Conservation (phyloP, 2,797 vertebrate genomes). For the Coreius guichenoti region DNA sequence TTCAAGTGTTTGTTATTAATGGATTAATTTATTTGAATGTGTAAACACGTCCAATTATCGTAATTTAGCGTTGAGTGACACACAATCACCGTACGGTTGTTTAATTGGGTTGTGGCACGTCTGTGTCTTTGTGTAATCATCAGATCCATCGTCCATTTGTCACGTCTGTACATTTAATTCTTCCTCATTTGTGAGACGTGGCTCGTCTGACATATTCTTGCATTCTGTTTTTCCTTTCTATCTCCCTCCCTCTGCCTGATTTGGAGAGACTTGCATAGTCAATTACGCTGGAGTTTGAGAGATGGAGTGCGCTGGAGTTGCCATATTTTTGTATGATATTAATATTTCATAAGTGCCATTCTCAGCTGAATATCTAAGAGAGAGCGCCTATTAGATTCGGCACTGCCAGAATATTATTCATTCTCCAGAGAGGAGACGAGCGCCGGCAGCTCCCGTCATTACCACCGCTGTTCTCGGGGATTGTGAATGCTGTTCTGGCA, state of each 20-base stretch:
- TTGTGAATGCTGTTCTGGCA: slow-evolving; percentile 42
- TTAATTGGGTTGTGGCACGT: not conserved
- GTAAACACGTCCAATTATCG: not conserved
- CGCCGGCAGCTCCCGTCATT: slow-evolving; percentile 61
- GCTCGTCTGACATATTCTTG: slow-evolving; percentile 13
- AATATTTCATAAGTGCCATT: slow-evolving; percentile 85
- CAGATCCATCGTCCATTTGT: not conserved
- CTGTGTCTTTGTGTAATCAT: not conserved
- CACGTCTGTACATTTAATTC: slow-evolving; percentile 16
- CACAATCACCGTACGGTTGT: not conserved
- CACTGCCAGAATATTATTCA: slow-evolving; percentile 62
- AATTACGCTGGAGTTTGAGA: slow-evolving; percentile 80
- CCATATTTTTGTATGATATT: slow-evolving; percentile 83
- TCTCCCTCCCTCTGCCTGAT: slow-evolving; percentile 70
- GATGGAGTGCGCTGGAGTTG: slow-evolving; percentile 76
- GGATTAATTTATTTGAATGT: not conserved
- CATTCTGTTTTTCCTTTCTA: slow-evolving; percentile 28
- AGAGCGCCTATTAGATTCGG: slow-evolving; percentile 74
- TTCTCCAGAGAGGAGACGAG: slow-evolving; percentile 50
- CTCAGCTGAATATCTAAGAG: slow-evolving; percentile 81
- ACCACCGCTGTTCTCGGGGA: slow-evolving; percentile 52
- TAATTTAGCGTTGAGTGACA: not conserved
- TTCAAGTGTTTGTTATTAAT: slow-evolving; percentile 16
- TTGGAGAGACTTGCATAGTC: slow-evolving; percentile 81
- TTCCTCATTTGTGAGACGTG: slow-evolving; percentile 19